phyloP scores from a whole-genome alignment of 2,797 vertebrate genomes.

The Australoheros facetus region DNA sequence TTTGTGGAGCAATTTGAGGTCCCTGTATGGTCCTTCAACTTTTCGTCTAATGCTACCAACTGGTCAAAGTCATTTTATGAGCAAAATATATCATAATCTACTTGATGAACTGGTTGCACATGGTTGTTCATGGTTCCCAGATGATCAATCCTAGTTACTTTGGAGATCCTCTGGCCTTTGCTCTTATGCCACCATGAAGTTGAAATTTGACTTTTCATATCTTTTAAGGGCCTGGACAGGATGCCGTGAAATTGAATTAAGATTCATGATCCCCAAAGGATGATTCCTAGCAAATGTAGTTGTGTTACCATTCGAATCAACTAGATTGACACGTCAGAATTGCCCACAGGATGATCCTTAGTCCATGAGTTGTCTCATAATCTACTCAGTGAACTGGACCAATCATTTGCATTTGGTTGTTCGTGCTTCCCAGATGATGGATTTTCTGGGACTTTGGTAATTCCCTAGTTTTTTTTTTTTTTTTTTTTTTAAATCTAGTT shows the following conservation, averaged over 20 bases:
- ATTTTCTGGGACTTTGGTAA: too few species aligned
- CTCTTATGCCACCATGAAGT: background rate
- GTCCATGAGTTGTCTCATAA: too few species aligned
- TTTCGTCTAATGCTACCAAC: background rate
- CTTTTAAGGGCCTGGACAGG: too few species aligned
- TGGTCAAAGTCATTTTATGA: background rate
- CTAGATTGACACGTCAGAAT: background rate
- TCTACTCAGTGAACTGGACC: too few species aligned
- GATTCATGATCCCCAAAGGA: background rate
- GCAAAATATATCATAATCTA: background rate
- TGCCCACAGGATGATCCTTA: too few species aligned
- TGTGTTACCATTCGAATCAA: background rate
- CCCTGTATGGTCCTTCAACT: background rate
- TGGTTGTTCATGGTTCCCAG: background rate
- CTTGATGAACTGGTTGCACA: background rate
- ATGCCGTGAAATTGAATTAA: background rate
- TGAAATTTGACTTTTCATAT: background rate
- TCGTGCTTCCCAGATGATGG: too few species aligned
- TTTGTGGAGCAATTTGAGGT: too few species aligned
- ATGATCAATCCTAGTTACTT: background rate
- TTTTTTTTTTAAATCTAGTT: too few species aligned
- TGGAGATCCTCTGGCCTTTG: background rate
- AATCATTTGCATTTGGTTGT: too few species aligned
- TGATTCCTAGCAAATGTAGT: background rate
- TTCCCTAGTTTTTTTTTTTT: too few species aligned